Conservation (phyloP, 1,140 invertebrate species). For the Eueides isabella region DNA sequence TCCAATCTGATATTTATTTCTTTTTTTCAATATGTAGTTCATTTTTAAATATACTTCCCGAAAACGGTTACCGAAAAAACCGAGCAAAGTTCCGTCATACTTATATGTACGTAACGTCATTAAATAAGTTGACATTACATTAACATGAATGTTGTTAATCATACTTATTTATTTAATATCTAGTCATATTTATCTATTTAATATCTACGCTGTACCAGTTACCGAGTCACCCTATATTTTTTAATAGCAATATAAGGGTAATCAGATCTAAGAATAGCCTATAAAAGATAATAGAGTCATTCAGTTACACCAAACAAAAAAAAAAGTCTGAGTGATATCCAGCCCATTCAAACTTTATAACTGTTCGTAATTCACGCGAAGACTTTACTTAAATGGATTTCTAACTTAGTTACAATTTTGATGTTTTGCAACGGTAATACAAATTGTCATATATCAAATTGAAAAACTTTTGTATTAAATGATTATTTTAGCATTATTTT, state of each 20-base stretch:
- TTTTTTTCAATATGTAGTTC: too few species aligned
- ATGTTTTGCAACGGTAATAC: conserved; percentile 25
- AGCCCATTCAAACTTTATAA: conserved; percentile 34
- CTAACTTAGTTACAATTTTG: conserved; percentile 28
- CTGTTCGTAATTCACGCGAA: conserved; percentile 33
- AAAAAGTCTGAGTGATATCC: conserved; percentile 33
- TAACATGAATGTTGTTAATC: background rate
- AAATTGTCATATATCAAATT: background rate
- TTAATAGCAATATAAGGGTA: conserved; percentile 13
- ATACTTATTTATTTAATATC: background rate
- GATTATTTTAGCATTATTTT: background rate
- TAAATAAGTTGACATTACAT: background rate
- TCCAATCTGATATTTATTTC: too few species aligned
- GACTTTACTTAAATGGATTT: conserved; percentile 16
- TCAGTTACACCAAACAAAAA: conserved; percentile 20
- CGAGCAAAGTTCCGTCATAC: too few species aligned
- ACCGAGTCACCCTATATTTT: conserved; percentile 17
- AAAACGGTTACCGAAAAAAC: too few species aligned
- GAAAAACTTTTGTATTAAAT: background rate
- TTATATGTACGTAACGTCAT: too few species aligned
- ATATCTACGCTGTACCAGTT: conserved; percentile 22
- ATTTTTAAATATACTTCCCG: too few species aligned
- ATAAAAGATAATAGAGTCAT: conserved; percentile 28
- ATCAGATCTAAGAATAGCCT: conserved; percentile 24
- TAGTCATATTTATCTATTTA: background rate